phyloP scores from a whole-genome alignment of 2,888 invertebrate genomes.

The Cosmia pyralina region DNA sequence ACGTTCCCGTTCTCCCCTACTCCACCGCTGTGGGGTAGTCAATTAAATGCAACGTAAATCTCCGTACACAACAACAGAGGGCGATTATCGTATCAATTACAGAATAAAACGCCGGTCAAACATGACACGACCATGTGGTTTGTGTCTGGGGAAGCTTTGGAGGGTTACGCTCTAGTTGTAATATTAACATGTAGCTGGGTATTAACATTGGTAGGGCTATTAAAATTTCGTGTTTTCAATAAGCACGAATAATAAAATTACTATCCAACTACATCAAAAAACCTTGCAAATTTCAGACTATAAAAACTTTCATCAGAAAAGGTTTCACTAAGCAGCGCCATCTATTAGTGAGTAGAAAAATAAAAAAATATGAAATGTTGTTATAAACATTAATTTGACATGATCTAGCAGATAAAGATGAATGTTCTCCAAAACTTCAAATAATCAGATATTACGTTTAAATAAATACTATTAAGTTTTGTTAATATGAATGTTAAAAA shows the following conservation, averaged over 20 bases:
- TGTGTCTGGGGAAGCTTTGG: slow-evolving; percentile 70
- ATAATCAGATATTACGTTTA: accelerated
- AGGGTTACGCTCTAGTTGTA: slow-evolving; percentile 34
- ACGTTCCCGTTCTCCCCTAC: neutral
- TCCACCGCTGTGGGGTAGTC: slow-evolving; percentile 33
- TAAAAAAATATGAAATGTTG: no score
- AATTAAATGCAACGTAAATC: slow-evolving; percentile 69
- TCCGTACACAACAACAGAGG: slow-evolving; percentile 74
- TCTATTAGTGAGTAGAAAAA: slow-evolving; percentile 29
- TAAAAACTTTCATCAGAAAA: neutral
- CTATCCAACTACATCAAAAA: neutral
- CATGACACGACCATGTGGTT: slow-evolving; percentile 76
- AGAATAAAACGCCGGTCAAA: slow-evolving; percentile 66
- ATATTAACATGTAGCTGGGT: neutral
- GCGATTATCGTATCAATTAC: slow-evolving; percentile 83
- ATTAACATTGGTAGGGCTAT: neutral
- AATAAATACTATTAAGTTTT: neutral
- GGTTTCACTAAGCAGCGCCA: slow-evolving; percentile 6
- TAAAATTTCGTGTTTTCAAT: neutral
- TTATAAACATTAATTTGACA: no score
- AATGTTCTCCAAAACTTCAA: neutral
- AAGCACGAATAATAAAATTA: neutral
- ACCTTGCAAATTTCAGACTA: neutral
- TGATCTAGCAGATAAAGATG: neutral
- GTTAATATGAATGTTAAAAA: no score